phyloP scores from a whole-genome alignment of 1,140 invertebrate species.

The Drusus annulatus region DNA sequence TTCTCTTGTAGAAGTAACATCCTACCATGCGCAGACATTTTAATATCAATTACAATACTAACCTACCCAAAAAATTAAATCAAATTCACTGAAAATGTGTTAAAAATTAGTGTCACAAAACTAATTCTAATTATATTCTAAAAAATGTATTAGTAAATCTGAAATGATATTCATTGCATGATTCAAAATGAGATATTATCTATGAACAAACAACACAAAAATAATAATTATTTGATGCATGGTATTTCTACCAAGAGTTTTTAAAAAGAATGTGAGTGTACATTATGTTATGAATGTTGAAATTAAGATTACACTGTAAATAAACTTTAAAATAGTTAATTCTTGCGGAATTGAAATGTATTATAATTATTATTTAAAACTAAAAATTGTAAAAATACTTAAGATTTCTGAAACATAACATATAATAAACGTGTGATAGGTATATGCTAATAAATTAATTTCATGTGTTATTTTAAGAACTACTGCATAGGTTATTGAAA shows the following conservation, averaged over 20 bases:
- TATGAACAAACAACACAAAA: too few species aligned
- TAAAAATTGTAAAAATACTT: conserved; percentile 42
- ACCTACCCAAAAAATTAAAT: too few species aligned
- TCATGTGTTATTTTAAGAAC: conserved; percentile 58
- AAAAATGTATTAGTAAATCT: too few species aligned
- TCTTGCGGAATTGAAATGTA: conserved; percentile 47
- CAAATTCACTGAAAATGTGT: too few species aligned
- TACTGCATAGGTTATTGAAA: conserved; percentile 55
- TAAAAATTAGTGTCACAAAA: too few species aligned
- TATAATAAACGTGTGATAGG: conserved; percentile 52
- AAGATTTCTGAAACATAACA: conserved; percentile 44
- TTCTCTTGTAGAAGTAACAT: too few species aligned
- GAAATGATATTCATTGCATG: too few species aligned
- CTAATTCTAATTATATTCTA: too few species aligned
- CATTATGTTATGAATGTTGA: conserved; percentile 13
- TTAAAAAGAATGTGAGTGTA: conserved; percentile 22
- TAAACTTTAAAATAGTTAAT: conserved; percentile 19
- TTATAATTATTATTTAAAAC: conserved; percentile 19
- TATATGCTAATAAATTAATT: conserved; percentile 57
- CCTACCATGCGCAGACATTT: too few species aligned
- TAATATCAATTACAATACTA: too few species aligned
- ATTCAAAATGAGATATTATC: too few species aligned
- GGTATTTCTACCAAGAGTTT: conserved; percentile 4
- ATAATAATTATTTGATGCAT: not conserved
- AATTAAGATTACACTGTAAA: conserved; percentile 36